Base-by-base conservation (phyloP, 2,113 vertebrate species). In the Fulica atra region DNA sequence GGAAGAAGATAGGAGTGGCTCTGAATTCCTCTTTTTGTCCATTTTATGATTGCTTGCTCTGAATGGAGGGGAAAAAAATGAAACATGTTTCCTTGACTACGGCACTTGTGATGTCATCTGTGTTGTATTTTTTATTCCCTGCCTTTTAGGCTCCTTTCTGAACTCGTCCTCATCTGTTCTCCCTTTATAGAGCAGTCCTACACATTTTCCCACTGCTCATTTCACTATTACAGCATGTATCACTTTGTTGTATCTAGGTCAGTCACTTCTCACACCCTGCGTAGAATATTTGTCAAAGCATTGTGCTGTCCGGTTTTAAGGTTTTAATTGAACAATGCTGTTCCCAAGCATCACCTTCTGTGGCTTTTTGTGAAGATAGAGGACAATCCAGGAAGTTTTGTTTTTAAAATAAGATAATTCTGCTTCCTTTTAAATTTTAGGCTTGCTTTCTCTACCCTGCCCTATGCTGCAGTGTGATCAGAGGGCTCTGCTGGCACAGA, bases 71-170 rank as follows among this genome's bases (percentile, higher is more conserved):
- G 38, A 65, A 64, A 89, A 51, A 89, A 91, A 81, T 68, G 78
- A 97, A 81, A 78, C 53, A 15, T 72, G 95, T 97, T 92, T 93
- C 86, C 94, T 96, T 96, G 96, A 96, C 95, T 96, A 92, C 83
- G 4, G 44, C 69, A 95, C 33, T 91, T 95, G 73, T 91, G 90
- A 96, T 89, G 92, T 92, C 88, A 94, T 93, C 79, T 88, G 76
- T 89, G 94, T 92, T 93, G 85, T 86, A 82, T 90, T 91, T 96
- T 93, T 92, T 61, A 91, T 95, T 80, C 73, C 56, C n/a, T 85
- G 21, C 29, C 57, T 94, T 95, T 96, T 89, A 94, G 94, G 29
- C 89, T 93, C 73, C 78, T 95, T 79, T 94, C 90, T 92, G 88
- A 88, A 93, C 50, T 88, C 53, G 1, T 66, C 42, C 82, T 86